Evolutionary conservation across 2,888 invertebrate species (phyloP).

Genomic region (Trissoscelio sp.): DNA sequence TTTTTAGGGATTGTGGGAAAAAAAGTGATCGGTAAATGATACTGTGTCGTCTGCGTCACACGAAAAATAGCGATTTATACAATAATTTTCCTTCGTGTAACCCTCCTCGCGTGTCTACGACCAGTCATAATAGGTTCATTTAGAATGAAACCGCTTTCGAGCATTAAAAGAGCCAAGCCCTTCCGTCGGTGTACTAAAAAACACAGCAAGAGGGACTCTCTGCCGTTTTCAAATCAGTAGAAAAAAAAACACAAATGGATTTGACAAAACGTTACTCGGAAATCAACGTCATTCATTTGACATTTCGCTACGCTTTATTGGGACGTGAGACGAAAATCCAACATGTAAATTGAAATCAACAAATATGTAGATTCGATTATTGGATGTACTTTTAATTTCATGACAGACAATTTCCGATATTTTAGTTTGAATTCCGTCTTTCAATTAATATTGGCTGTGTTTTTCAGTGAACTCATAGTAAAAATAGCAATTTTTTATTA

Average conservation of each 20-base stretch:
- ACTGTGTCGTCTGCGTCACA: slow-evolving; percentile 7
- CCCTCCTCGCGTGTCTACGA: slow-evolving; percentile 57
- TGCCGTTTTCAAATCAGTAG: slow-evolving; percentile 36
- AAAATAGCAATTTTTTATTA: too few species aligned
- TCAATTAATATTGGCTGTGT: too few species aligned
- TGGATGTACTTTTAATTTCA: neutral
- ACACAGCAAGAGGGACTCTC: slow-evolving; percentile 7
- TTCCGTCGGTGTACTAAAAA: slow-evolving; percentile 62
- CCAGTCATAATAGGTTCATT: slow-evolving; percentile 64
- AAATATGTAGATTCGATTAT: neutral
- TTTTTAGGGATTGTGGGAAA: slow-evolving; percentile 29
- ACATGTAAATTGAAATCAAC: slow-evolving; percentile 12
- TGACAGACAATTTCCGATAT: neutral
- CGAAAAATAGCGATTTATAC: slow-evolving; percentile 39
- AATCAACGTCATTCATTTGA: slow-evolving; percentile 52
- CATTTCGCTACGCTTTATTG: slow-evolving; percentile 33
- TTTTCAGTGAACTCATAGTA: too few species aligned
- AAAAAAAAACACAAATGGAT: slow-evolving; percentile 38
- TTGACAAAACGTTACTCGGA: slow-evolving; percentile 64
- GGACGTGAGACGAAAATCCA: slow-evolving; percentile 28
- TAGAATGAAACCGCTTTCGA: slow-evolving; percentile 61
- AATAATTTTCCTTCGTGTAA: slow-evolving; percentile 51
- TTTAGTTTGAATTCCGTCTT: too few species aligned
- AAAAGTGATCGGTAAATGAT: slow-evolving; percentile 18
- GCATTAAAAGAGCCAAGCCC: slow-evolving; percentile 67